Percentiles rank a stretch among this genome's conserved stretches.
These are phyloP conservation scores for Didymodactylos carnosus DNA, from an alignment of 2,888 invertebrate genomes.

Conservation along the genomic window DNA sequence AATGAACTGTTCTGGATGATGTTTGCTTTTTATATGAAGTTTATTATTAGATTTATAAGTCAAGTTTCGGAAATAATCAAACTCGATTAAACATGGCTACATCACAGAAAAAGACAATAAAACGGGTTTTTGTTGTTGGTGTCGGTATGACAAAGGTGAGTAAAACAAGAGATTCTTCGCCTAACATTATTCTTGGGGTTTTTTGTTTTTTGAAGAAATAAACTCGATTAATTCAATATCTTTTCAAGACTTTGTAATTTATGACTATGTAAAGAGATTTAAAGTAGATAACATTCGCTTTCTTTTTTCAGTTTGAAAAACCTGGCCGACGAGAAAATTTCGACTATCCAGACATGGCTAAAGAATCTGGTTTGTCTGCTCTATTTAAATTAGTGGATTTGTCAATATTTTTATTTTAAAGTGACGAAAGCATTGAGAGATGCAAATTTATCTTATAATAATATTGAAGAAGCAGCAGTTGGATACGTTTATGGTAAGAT, in stretches of 20 bases:
- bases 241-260: too few relatives aligned
- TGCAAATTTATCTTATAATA: slow-evolving; percentile 52
- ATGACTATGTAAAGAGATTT: background rate
- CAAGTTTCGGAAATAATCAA: too few relatives aligned
- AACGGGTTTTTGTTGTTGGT: slow-evolving; percentile 62
- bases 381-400: background rate
- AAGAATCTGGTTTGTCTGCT: slow-evolving; percentile 67
- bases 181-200: background rate
- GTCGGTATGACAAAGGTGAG: slow-evolving; percentile 82
- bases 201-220: slow-evolving; percentile 19
- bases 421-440: slow-evolving; percentile 66
- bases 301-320: slow-evolving; percentile 75
- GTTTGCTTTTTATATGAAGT: too few relatives aligned
- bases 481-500: slow-evolving; percentile 65
- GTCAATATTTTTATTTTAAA: slow-evolving; percentile 17
- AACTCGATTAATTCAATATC: too few relatives aligned
- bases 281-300: too few relatives aligned
- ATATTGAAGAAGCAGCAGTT: slow-evolving; percentile 67
- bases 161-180: background rate
- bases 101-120: slow-evolving; percentile 2
- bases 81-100: too few relatives aligned
- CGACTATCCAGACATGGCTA: slow-evolving; percentile 84
- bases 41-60: too few relatives aligned
- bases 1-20: too few relatives aligned
- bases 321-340: slow-evolving; percentile 57